These are phyloP conservation scores for Aphelocoma coerulescens DNA, from an alignment of 2,113 vertebrate genomes.

Conservation along the genomic window DNA sequence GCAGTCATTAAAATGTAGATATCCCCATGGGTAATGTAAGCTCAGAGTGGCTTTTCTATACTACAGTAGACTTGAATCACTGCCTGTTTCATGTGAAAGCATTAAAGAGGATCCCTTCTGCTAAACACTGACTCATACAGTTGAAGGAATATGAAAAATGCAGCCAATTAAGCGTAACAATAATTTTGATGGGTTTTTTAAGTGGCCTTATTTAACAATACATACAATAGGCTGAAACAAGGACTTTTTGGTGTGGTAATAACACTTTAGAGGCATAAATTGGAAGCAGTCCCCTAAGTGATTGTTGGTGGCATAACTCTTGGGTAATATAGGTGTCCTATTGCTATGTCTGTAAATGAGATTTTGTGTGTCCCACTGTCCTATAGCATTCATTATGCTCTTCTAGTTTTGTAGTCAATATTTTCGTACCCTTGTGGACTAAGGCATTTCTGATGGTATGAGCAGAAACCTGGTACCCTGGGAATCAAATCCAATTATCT, in stretches of 20 bases:
- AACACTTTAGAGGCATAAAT: neutral
- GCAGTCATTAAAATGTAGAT: neutral
- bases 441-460: neutral
- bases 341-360: neutral
- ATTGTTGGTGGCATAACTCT: neutral
- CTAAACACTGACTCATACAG: neutral
- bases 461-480: neutral
- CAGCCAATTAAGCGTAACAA: neutral
- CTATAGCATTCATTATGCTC: neutral
- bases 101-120: neutral
- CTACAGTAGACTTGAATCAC: neutral
- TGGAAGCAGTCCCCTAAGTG: neutral
- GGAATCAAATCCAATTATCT: conserved; percentile 29
- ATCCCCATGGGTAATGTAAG: neutral
- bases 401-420: neutral
- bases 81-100: neutral
- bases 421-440: neutral
- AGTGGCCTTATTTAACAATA: neutral
- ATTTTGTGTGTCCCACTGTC: neutral
- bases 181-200: neutral
- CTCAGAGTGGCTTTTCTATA: neutral
- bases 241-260: neutral
- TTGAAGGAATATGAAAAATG: neutral
- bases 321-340: neutral
- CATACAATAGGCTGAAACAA: neutral